Evolutionary conservation across 2,113 vertebrate genomes (phyloP), one percentile per base, ranked within the genome.

Genomic region (Procavia capensis): DNA sequence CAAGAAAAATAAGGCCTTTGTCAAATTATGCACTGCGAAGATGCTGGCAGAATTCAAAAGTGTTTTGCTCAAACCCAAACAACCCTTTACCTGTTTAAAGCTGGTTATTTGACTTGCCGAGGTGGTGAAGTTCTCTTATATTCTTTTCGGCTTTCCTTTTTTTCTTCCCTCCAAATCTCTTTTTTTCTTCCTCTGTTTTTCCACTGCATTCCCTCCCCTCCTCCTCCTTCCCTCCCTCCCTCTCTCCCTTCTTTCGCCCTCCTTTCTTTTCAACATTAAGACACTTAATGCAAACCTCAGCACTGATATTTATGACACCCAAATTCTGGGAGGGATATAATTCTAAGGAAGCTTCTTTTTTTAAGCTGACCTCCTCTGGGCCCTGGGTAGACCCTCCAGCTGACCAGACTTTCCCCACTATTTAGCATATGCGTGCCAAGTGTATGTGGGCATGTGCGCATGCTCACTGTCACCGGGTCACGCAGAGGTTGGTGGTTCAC

Each of bases 1-100:
- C 93, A 91, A 89, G 75, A 95, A 95, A 93, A 95, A 93, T 6
- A 66, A 88, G 79, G 50, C 64, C 61, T 66, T 89, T 96, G 94
- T 94, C 94, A 88, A 85, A 78, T 70, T 6, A 1, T 31, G 19
- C 61, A 27, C 59, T 61, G 34, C 59, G 64, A 34, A 95, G 79
- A 80, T 59, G 45, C 61, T 81, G 88, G 89, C 91, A 89, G 93
- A 76, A 97, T 83, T 61, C 64, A 57, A 27, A 84, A 50, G 47
- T 72, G 66, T 31, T 86, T 88, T 85, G 70, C 72, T 64, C 45
- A 31, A 57, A 54, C 80, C 59, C 45, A 31, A 57, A 61, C 31
- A 11, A 45, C 79, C 27, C 47, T 74, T 79, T 50, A 70, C 90
- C 92, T 85, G 47, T 17, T 83, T 86, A 45, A 85, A 74, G 68